A percentile compares a stretch with the other conserved stretches of the same genome.
These are phyloP conservation scores for Pharmacophagus antenor DNA, from an alignment of 2,888 invertebrate species.

Conservation along the genomic window DNA sequence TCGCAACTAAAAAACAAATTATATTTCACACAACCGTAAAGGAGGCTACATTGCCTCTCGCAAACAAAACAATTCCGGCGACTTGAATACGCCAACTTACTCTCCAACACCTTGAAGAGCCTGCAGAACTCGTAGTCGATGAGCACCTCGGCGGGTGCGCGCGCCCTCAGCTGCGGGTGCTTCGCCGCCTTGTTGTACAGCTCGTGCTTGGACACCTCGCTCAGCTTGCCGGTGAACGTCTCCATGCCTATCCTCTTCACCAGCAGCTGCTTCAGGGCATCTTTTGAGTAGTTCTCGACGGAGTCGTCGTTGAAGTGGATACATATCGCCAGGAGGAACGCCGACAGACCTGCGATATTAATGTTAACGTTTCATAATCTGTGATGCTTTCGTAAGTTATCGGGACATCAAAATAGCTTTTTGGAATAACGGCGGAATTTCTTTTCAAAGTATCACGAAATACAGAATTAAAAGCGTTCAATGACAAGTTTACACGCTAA, in stretches of 20 bases:
- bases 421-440: too few species aligned
- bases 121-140: slow-evolving; percentile 97
- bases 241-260: slow-evolving; percentile 93
- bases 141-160: slow-evolving; percentile 87
- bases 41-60: too few species aligned
- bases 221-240: slow-evolving; percentile 90
- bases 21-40: too few species aligned
- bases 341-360: slow-evolving; percentile 84
- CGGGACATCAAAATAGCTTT: too few species aligned
- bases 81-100: too few species aligned
- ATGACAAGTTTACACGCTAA: too few species aligned
- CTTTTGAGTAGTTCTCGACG: slow-evolving; percentile 86
- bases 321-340: slow-evolving; percentile 95
- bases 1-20: too few species aligned
- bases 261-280: slow-evolving; percentile 87
- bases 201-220: slow-evolving; percentile 93
- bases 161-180: slow-evolving; percentile 93
- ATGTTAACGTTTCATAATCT: too few species aligned
- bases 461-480: too few species aligned
- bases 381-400: too few species aligned
- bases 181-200: slow-evolving; percentile 95
- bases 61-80: too few species aligned
- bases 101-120: slow-evolving; percentile 91
- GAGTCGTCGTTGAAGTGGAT: slow-evolving; percentile 93
- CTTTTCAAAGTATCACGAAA: too few species aligned